A percentile compares a stretch with the other conserved stretches of the same genome.
Evolutionary conservation across 1,140 invertebrate species (phyloP).

Genomic region (Tetramorium parvispinum): DNA sequence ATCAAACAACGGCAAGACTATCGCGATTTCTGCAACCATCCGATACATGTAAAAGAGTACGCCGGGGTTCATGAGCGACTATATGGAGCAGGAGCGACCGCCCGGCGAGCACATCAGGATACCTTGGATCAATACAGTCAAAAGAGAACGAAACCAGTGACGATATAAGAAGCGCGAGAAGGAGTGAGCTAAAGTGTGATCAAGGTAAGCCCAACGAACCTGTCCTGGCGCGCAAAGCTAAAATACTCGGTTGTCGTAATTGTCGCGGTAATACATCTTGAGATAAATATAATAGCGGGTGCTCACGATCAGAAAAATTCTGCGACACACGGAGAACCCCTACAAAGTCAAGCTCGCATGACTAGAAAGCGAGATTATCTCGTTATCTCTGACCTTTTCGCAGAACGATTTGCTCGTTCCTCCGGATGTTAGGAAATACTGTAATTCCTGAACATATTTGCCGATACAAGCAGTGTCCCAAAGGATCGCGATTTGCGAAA

Average conservation of each 20-base stretch:
- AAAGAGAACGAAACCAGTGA: slow-evolving; percentile 70
- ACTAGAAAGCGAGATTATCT: background rate
- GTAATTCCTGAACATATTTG: background rate
- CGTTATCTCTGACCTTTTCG: slow-evolving; percentile 53
- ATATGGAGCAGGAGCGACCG: slow-evolving; percentile 72
- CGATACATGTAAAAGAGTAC: background rate
- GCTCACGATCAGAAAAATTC: background rate
- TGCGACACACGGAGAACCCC: background rate
- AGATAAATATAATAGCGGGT: background rate
- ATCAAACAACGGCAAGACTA: background rate
- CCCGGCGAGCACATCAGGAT: slow-evolving; percentile 75
- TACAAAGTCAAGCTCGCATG: background rate
- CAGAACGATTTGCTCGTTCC: background rate
- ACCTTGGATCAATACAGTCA: slow-evolving; percentile 78
- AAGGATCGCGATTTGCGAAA: background rate
- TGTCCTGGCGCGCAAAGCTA: background rate
- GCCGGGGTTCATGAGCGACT: slow-evolving; percentile 43
- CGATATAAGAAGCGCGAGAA: slow-evolving; percentile 41
- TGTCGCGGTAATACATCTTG: background rate
- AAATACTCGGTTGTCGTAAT: background rate
- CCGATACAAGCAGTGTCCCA: background rate
- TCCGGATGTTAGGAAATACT: background rate
- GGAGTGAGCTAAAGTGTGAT: slow-evolving; percentile 36
- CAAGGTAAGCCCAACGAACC: slow-evolving; percentile 44
- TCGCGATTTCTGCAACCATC: slow-evolving; percentile 8